Conservation (phyloP, 2,113 vertebrate species). For the Corythornis cristatus region DNA sequence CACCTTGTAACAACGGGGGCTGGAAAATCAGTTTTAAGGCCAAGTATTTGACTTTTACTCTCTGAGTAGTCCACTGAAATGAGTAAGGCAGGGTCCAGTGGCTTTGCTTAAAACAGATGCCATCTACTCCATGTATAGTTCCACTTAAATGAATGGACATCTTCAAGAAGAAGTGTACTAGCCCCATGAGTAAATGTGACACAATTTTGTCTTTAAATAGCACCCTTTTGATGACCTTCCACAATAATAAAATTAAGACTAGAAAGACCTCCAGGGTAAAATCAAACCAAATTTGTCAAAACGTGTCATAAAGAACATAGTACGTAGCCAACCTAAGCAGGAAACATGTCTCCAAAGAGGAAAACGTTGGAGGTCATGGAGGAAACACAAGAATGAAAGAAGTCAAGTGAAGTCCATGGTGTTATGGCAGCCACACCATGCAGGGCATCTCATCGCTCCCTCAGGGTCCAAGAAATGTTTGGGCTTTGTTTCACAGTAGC, state of each 20-base stretch:
- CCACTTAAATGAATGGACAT: conserved; percentile 3
- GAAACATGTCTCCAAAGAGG: background rate
- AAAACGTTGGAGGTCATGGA: conserved; percentile 21
- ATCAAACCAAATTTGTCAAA: conserved; percentile 63
- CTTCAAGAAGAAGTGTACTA: conserved; percentile 2
- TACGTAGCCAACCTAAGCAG: background rate
- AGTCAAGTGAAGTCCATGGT: background rate
- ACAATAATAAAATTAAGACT: conserved; percentile 56
- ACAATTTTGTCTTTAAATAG: conserved; percentile 47
- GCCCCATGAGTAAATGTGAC: conserved; percentile 38
- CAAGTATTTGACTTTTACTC: background rate
- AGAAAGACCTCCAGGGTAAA: conserved; percentile 48
- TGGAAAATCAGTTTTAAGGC: background rate
- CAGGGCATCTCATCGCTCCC: background rate
- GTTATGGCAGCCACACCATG: background rate
- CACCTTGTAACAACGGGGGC: background rate
- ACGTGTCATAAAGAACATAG: conserved; percentile 16
- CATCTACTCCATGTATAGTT: background rate
- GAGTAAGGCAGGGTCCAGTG: background rate
- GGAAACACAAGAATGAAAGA: background rate
- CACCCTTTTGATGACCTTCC: conserved; percentile 62
- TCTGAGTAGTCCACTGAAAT: background rate
- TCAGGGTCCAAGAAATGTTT: background rate
- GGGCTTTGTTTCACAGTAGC: background rate
- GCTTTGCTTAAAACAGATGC: background rate